Conservation (phyloP, 2,113 vertebrate species). For the Tachycineta bicolor region DNA sequence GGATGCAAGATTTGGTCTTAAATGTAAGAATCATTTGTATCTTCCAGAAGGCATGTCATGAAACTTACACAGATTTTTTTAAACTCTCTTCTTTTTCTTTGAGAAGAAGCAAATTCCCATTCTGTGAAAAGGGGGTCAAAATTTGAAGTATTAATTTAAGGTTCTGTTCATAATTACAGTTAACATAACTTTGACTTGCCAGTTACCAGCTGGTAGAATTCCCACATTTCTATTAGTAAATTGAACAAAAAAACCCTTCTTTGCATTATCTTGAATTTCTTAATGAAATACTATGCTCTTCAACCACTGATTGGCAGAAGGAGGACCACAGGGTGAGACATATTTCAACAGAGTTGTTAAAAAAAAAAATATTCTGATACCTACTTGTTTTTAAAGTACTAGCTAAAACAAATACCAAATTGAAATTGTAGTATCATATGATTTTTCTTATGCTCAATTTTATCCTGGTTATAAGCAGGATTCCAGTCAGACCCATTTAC, state of each 20-base stretch:
- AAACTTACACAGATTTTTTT: neutral
- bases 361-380: neutral
- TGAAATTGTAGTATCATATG: neutral
- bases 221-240: neutral
- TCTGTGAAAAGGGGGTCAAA: neutral
- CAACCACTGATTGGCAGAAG: conserved; percentile 27
- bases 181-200: neutral
- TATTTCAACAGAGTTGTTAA: neutral
- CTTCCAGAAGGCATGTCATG: neutral
- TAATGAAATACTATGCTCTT: neutral
- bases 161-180: neutral
- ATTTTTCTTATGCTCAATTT: neutral
- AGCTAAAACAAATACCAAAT: neutral
- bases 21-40: neutral
- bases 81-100: neutral
- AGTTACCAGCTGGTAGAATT: neutral
- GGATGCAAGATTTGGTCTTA: neutral
- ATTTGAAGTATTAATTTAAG: neutral
- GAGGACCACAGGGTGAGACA: neutral
- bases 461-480: neutral
- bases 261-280: neutral
- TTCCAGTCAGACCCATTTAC: neutral
- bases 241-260: neutral
- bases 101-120: neutral
- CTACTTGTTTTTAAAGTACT: neutral